Conservation (phyloP, 1,140 invertebrate species). For the Drosophila funebris region DNA sequence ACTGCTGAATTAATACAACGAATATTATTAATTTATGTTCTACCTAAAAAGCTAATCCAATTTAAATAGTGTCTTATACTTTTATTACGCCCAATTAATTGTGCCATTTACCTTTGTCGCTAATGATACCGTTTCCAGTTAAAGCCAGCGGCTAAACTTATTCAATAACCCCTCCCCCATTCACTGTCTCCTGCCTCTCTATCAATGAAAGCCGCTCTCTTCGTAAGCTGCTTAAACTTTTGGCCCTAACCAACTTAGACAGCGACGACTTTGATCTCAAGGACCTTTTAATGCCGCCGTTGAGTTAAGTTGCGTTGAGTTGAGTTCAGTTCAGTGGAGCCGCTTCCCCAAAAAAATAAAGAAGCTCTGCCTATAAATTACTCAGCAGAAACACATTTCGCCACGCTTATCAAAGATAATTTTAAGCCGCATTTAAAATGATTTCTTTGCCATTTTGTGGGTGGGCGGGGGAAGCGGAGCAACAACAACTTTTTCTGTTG, state of each 20-base stretch:
- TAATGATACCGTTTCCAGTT: constrained; percentile 6
- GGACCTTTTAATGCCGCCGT: constrained; percentile 32
- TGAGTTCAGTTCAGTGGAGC: background rate
- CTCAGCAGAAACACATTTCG: constrained; percentile 58
- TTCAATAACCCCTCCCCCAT: background rate
- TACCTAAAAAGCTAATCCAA: no score
- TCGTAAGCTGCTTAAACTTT: constrained; percentile 49
- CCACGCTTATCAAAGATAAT: constrained; percentile 75
- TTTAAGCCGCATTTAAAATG: constrained; percentile 78
- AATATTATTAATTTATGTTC: no score
- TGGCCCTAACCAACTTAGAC: constrained; percentile 43
- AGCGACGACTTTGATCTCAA: constrained; percentile 44
- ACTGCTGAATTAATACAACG: no score
- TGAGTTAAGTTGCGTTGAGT: background rate
- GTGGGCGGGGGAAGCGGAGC: background rate
- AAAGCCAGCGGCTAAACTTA: background rate
- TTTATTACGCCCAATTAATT: constrained; percentile 31
- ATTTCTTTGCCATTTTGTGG: constrained; percentile 65
- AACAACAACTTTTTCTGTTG: constrained; percentile 37
- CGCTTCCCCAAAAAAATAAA: background rate
- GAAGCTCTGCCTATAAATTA: constrained; percentile 44
- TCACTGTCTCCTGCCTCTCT: rapidly evolving
- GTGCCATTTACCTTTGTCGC: constrained; percentile 9
- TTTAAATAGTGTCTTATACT: background rate
- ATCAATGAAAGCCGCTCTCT: background rate